Evolutionary conservation across 2,888 invertebrate genomes (phyloP), one percentile per base, ranked within the genome.

Genomic region (Leptopilina syphax): DNA sequence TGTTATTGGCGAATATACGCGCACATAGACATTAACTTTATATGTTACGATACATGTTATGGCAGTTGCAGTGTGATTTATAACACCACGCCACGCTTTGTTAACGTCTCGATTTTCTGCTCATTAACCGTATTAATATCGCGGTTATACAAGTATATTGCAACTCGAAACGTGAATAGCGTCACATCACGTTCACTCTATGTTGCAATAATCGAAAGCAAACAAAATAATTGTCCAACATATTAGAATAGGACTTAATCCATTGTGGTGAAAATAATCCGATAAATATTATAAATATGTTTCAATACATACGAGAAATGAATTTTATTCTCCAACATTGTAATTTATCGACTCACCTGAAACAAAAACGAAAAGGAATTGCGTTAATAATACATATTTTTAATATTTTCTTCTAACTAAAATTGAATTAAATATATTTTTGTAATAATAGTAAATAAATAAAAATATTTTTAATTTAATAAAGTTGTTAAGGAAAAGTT

Each of bases 101-200:
- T 70, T 70, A 70, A 27, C 27, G 24, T 57, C 73, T 73, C 41
- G 73, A 34, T 73, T 73, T 70, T 54, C 70, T 70, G 70, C 70
- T 70, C 70, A 70, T 70, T 70, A 70, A 70, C 54, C 54, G 54
- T 70, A 54, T 70, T 70, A 70, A 70, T 54, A 54, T 24, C 27
- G 54, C 54, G 70, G 50, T 70, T 70, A 50, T 50, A 50, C 12
- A 57, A 57, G 8, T 54, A 57, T 57, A 57, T 73, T 57, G 34
- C 57, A 73, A 34, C 41, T 41, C 13, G 34, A 73, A 73, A 57
- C 73, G 73, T 73, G 34, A 73, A 73, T 73, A n/a, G n/a, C 57
- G 34, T 73, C 73, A 73, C 54, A 73, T 57, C 57, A 41, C 73
- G 57, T 73, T 73, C 57, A n/a, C 18, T 34, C 57, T n/a, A 57